Conservation (phyloP, 2,888 invertebrate genomes). For the Noctua janthina region DNA sequence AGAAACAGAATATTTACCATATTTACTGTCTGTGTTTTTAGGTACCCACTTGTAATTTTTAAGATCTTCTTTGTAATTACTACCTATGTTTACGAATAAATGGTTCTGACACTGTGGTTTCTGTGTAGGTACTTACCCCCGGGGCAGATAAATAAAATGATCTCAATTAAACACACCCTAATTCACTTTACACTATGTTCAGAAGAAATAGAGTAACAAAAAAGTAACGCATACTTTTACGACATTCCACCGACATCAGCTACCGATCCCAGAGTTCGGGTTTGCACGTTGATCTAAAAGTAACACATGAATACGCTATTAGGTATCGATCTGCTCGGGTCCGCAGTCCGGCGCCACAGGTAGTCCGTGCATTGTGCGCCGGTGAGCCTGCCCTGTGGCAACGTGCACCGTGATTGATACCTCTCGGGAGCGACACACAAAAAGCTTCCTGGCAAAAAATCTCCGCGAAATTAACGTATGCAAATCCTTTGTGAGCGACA, state of each 20-base stretch:
- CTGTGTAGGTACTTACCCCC: neutral
- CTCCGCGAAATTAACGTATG: conserved; percentile 66
- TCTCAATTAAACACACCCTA: neutral
- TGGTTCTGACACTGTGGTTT: neutral
- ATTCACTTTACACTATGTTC: neutral
- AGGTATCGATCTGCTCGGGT: conserved; percentile 11
- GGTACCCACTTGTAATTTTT: too few relatives aligned
- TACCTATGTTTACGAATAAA: too few relatives aligned
- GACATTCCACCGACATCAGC: neutral
- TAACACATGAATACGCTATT: conserved; percentile 34
- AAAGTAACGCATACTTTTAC: neutral
- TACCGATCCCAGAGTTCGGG: neutral
- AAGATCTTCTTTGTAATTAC: too few relatives aligned
- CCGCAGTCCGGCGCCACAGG: conserved; percentile 56
- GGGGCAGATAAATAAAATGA: neutral
- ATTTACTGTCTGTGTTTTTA: too few relatives aligned
- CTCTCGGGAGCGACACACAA: conserved; percentile 62
- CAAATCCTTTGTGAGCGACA: conserved; percentile 68
- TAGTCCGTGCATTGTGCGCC: conserved; percentile 58
- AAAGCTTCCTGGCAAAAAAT: conserved; percentile 72
- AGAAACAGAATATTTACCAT: too few relatives aligned
- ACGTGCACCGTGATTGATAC: conserved; percentile 69
- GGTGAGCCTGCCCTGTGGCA: neutral
- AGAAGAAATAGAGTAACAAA: neutral
- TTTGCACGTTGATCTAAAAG: conserved; percentile 9